phyloP scores from a whole-genome alignment of 2,797 vertebrate species.

The Melanogrammus aeglefinus region DNA sequence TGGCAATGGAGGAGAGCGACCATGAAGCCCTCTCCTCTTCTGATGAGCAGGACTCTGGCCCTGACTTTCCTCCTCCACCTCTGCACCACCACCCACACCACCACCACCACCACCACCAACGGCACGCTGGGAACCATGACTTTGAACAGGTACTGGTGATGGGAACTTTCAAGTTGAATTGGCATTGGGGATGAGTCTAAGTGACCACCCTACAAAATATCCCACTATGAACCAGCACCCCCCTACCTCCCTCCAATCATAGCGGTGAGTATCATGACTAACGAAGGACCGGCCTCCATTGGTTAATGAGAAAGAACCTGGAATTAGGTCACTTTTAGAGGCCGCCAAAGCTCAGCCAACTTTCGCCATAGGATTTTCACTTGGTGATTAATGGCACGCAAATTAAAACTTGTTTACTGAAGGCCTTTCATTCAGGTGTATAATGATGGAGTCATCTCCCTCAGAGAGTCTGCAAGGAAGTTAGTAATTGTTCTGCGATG shows the following conservation, averaged over 20 bases:
- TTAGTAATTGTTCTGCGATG: not conserved
- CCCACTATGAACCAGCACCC: not conserved
- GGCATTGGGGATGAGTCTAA: conserved; percentile 49
- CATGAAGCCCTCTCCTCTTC: conserved; percentile 64
- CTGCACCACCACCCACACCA: not conserved
- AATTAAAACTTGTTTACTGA: not conserved
- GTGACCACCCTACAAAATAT: not conserved
- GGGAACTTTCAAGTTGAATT: conserved; percentile 48
- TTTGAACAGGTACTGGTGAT: conserved; percentile 1
- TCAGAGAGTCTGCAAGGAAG: not conserved
- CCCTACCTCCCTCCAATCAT: not conserved
- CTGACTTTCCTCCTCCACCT: conserved; percentile 38
- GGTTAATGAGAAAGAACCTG: not conserved
- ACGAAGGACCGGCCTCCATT: not conserved
- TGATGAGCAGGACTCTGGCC: conserved; percentile 66
- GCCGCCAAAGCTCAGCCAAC: not conserved
- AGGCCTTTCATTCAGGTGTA: not conserved
- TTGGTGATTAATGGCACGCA: not conserved
- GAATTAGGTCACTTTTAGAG: not conserved
- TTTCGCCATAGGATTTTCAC: not conserved
- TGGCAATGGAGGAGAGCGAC: conserved; percentile 75
- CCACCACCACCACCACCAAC: not conserved
- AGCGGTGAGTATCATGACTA: not conserved
- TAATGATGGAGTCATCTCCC: not conserved
- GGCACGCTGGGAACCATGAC: not conserved